Evolutionary conservation across 1,140 invertebrate species (phyloP).

Genomic region (Papilio dardanus): DNA sequence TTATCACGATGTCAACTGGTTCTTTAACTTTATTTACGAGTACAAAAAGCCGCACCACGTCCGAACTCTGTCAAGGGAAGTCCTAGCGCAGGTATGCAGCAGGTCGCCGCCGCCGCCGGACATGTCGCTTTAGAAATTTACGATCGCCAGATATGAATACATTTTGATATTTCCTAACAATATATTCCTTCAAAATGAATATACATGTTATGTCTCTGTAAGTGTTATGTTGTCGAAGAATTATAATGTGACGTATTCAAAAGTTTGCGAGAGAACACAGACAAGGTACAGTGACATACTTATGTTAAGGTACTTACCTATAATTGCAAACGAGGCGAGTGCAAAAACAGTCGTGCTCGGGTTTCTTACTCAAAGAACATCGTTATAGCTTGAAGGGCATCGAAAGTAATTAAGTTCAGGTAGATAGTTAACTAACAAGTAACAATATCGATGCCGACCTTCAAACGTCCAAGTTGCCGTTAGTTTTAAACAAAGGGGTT

Average conservation of each 20-base stretch:
- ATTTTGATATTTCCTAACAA: not conserved
- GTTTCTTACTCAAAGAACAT: not conserved
- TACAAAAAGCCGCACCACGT: not conserved
- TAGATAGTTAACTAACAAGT: not conserved
- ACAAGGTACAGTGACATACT: no score
- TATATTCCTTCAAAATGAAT: not conserved
- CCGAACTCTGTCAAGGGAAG: not conserved
- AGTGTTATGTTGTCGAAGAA: not conserved
- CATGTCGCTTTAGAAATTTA: not conserved
- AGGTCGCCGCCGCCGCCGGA: not conserved
- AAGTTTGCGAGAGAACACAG: not conserved
- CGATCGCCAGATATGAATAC: not conserved
- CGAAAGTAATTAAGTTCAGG: not conserved
- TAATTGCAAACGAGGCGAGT: not conserved
- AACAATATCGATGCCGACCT: not conserved
- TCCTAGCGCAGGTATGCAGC: not conserved
- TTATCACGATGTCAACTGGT: slow-evolving; percentile 2
- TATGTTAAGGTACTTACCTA: no score
- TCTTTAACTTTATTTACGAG: not conserved
- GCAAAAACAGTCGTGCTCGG: not conserved
- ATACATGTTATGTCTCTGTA: not conserved
- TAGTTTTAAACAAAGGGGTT: not conserved
- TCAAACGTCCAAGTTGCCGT: not conserved
- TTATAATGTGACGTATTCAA: not conserved
- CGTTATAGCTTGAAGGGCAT: not conserved